A percentile compares a stretch with the other conserved stretches of the same genome.
Conservation (phyloP, 1,140 invertebrate genomes). For the Dreissena rostriformis region DNA sequence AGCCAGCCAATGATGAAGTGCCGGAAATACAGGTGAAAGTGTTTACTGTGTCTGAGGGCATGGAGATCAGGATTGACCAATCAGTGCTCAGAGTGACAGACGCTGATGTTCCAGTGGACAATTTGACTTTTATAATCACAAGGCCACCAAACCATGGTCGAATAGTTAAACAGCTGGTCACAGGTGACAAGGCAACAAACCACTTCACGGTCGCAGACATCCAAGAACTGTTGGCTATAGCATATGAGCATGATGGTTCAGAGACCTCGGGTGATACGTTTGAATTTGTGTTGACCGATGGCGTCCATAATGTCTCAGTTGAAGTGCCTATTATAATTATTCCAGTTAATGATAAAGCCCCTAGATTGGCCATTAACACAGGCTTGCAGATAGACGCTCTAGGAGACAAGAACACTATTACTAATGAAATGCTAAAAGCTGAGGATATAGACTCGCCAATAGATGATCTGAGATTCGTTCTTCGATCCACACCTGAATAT, state of each 20-base stretch:
- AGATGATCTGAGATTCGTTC: conserved; percentile 76
- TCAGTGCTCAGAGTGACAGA: conserved; percentile 81
- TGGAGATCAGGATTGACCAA: conserved; percentile 79
- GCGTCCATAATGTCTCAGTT: conserved; percentile 77
- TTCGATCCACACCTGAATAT: conserved; percentile 76
- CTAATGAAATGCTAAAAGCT: conserved; percentile 77
- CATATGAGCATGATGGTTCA: conserved; percentile 81
- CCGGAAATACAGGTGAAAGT: conserved; percentile 79
- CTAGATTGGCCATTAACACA: conserved; percentile 79
- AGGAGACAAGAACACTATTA: conserved; percentile 78
- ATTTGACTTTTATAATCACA: conserved; percentile 76
- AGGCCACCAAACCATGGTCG: conserved; percentile 78
- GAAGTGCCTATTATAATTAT: conserved; percentile 78
- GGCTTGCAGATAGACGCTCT: conserved; percentile 80
- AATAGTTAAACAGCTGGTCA: conserved; percentile 71
- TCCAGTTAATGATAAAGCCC: conserved; percentile 81
- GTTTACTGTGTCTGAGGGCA: conserved; percentile 81
- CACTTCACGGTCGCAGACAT: conserved; percentile 80
- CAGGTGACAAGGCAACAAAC: conserved; percentile 71
- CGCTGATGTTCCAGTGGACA: conserved; percentile 79
- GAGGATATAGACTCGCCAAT: conserved; percentile 80
- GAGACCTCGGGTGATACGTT: conserved; percentile 80
- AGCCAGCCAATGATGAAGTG: conserved; percentile 81
- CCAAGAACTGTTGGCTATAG: conserved; percentile 76
- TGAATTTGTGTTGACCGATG: conserved; percentile 79